Conservation (phyloP, 2,113 vertebrate genomes). For the Lanius collurio region DNA sequence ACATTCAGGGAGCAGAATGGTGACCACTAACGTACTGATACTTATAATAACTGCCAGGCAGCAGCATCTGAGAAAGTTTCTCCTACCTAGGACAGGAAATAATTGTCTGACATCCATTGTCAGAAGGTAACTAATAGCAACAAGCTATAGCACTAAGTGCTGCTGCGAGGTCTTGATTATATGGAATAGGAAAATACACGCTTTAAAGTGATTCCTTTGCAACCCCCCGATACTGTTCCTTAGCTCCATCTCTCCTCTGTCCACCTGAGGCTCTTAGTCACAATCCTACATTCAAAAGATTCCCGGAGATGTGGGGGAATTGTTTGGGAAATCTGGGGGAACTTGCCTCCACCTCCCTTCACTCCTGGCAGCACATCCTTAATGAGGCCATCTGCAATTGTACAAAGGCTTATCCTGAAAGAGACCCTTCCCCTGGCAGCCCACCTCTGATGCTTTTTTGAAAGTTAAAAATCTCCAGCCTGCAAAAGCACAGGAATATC, state of each 20-base stretch:
- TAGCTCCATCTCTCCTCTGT: background rate
- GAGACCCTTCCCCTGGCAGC: background rate
- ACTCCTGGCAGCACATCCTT: background rate
- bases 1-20: background rate
- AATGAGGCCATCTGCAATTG: fast-evolving
- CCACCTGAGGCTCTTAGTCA: background rate
- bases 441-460: background rate
- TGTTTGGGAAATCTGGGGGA: background rate
- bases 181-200: background rate
- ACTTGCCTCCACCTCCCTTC: background rate
- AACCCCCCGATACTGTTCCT: background rate
- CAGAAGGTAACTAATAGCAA: background rate
- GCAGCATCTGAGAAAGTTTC: background rate
- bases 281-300: background rate
- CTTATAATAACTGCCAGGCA: background rate
- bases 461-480: background rate
- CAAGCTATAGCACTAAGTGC: background rate
- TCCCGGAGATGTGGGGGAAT: fast-evolving
- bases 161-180: background rate
- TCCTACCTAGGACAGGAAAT: background rate
- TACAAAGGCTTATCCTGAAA: background rate
- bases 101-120: background rate
- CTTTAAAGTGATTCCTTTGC: background rate
- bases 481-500: background rate
- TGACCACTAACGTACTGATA: background rate